Base-by-base conservation (phyloP, 2,888 invertebrate species). In the Ormyrus thymus region DNA sequence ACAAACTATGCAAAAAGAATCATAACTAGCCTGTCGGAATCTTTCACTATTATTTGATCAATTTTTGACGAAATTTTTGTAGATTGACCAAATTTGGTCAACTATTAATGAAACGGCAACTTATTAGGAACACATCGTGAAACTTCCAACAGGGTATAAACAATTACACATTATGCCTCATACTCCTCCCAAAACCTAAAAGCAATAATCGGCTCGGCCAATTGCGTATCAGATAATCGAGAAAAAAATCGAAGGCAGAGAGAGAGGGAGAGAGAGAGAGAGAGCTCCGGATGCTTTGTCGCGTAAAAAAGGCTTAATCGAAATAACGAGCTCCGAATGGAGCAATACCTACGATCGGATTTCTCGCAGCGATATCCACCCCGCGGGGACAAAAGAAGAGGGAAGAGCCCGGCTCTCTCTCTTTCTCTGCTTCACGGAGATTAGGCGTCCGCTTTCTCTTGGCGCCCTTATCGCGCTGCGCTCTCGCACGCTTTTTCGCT, bases 341-440 rank as follows among this genome's bases (percentile, higher is more conserved):
- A 70, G 66, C 75, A 62, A 68, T 68, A 73, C 15, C 50, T 15
- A 45, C 29, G 10, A 51, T 45, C 4, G 74, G 65, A 65, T 56
- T 46, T 9, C 51, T n/a, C 9, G 43, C 9, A 59, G 59, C 59
- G 55, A 55, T 55, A 55, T 55, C n/a, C 6, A 0, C 2, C 29
- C 53, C 13, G 13, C n/a, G 9, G 46, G 13, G 62, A 78, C 76
- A 83, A 71, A 82, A 78, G 80, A 29, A 81, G 77, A 79, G 78
- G 79, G 78, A 62, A 50, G 9, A 13, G 29, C 13, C 53, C 62
- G 59, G 59, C 29, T 62, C 51, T 53, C 53, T 59, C 29, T 43
- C 15, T 3, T n/a, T 8, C n/a, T 56, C 45, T 45, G 46, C 56
- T 69, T 59, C 29, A 29, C 29, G 29, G 29, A 29, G 29, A 29